Base-by-base conservation (phyloP, 2,888 invertebrate genomes). In the Amiota communis region DNA sequence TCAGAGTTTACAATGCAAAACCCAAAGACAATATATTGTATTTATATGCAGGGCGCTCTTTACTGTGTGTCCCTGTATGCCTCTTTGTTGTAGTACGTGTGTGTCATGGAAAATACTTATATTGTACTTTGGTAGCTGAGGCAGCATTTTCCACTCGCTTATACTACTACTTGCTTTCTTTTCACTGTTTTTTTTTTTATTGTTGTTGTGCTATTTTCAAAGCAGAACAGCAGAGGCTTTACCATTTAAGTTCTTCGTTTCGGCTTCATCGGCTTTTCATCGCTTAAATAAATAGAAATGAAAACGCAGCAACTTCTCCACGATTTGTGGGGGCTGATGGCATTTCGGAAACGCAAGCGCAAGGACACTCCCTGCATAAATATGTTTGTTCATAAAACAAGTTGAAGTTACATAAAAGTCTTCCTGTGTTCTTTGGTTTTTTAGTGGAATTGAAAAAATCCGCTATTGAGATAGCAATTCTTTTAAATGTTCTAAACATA, bases 191-290 rank as follows among this genome's bases (percentile, higher is more conserved):
- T 23, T 53, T 51, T 47, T 57, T 23, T 13, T 68, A 46, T 74
- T 53, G 17, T 72, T 73, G 76, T 73, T 75, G 69, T 73, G 80
- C 20, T 8, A 72, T 75, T 77, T 61, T 64, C 36, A 17, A 74
- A 65, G 53, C 56, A 73, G 80, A 20, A 53, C 77, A 82, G 80
- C 81, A 78, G 77, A 70, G 83, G 80, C 80, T 76, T 81, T 78
- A 75, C 75, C 83, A 79, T 79, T 83, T 85, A 81, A 81, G 85
- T 78, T 80, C 63, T 46, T 63, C 12, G 12, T 80, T 83, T 83
- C 79, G 78, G 85, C 85, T 81, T 82, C 82, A 82, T 82, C 82
- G 83, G 85, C 78, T 81, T 81, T 84, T 63, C n/a, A 63, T 71
- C 74, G 78, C 79, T 84, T 83, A 80, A 85, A 83, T 83, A 84